A percentile compares a stretch with the other conserved stretches of the same genome.
Conservation (phyloP, 2,888 invertebrate genomes). For the Agelastica alni region DNA sequence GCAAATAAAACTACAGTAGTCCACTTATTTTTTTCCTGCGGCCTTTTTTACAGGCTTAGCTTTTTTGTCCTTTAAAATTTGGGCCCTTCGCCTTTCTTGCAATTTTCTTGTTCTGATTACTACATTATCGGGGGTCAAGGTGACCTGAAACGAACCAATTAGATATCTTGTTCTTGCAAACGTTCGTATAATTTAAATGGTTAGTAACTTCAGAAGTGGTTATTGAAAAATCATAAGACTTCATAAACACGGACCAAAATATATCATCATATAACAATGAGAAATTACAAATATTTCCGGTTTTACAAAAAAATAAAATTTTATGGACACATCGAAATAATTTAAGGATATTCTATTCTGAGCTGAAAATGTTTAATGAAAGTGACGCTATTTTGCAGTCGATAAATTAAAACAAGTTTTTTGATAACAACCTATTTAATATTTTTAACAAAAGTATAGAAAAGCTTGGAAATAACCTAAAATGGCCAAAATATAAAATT, state of each 20-base stretch:
- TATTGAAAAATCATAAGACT: constrained; percentile 41
- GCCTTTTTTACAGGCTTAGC: constrained; percentile 59
- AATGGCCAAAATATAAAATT: no score
- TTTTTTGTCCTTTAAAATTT: constrained; percentile 60
- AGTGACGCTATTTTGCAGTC: no score
- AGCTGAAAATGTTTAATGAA: no score
- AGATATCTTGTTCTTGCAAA: no score
- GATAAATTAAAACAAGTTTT: no score
- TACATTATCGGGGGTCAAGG: constrained; percentile 51
- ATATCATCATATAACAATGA: constrained; percentile 27
- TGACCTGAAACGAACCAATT: constrained; percentile 33
- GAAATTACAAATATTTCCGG: no score
- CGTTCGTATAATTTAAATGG: not conserved
- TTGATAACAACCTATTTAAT: no score
- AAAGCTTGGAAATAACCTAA: no score
- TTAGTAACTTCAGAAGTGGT: constrained; percentile 36
- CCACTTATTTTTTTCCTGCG: constrained; percentile 25
- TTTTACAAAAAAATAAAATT: constrained; percentile 1
- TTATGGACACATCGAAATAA: no score
- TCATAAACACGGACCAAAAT: constrained; percentile 51
- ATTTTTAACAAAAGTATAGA: no score
- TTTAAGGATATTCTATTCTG: no score
- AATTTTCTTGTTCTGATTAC: constrained; percentile 60
- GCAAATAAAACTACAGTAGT: constrained; percentile 30
- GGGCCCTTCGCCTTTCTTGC: constrained; percentile 59